Evolutionary conservation across 2,797 vertebrate genomes (phyloP), one percentile per base, ranked within the genome.

Genomic region (Propithecus deckenii): DNA sequence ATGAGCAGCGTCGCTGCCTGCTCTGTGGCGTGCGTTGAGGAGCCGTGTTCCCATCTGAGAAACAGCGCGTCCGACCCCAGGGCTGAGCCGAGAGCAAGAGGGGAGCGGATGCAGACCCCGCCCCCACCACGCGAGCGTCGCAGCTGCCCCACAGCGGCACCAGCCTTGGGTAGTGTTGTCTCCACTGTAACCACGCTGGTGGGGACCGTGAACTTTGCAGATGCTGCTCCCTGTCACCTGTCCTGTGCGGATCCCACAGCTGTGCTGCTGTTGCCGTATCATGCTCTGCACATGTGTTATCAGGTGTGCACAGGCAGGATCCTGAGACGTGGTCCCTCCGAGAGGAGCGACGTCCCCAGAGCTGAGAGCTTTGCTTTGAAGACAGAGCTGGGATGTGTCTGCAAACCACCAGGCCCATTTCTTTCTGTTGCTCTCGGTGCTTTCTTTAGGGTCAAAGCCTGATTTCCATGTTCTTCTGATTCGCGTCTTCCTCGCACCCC

Each of bases 21-120:
- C 15, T 9, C 50, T 13, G 17, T 17, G n/a, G 4, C 0, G 0
- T 13, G 9, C 2, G 0, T 0, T 0, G 69, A 69, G 32, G 52
- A 28, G 22, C 20, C 63, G 0, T 46, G 72, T 22, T 38, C 52
- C 78, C 15, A 12, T 30, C 35, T 76, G 50, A 50, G 30, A 88
- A 95, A 13, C 35, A 14, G 59, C 0, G 20, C 72, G 7, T 43
- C 15, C 18, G 69, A 79, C 12, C 50, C 84, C n/a, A 17, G 57
- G n/a, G 25, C 4, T 12, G 32, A 81, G 25, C 88, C 67, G 8
- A 41, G 41, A 84, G 93, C 76, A 35, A 18, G 20, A 48, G 9
- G 1, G 28, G 38, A 0, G 5, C 4, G 0, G 12, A 7, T 12
- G 57, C 11, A 13, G 6, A 35, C 32, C 41, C 23, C 17, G 30